Conservation (phyloP, 2,113 vertebrate species). For the Scolopax mira region DNA sequence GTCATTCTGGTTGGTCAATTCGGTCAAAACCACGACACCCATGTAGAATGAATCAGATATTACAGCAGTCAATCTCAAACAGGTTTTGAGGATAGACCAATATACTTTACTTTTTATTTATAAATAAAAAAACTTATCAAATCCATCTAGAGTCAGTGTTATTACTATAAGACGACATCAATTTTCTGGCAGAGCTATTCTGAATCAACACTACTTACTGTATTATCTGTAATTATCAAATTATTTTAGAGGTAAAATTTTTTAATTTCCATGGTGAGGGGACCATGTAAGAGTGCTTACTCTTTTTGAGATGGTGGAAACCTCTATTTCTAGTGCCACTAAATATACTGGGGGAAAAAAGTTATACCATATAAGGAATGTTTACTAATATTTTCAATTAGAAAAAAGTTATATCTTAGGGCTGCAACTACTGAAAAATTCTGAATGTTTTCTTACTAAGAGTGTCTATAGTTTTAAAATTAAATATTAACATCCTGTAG, state of each 20-base stretch:
- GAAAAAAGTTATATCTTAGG: background rate
- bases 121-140: background rate
- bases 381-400: background rate
- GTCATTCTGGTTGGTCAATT: too few relatives aligned
- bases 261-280: background rate
- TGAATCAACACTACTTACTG: constrained; percentile 57
- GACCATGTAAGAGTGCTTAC: background rate
- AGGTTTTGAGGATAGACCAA: background rate
- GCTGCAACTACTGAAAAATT: background rate
- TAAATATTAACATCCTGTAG: background rate
- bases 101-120: background rate
- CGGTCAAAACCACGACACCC: too few relatives aligned
- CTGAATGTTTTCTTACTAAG: background rate
- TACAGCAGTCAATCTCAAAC: background rate
- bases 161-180: background rate
- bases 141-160: background rate
- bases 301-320: background rate
- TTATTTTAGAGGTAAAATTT: background rate
- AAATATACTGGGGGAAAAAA: background rate
- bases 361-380: background rate
- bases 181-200: background rate
- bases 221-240: background rate
- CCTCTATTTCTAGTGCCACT: background rate
- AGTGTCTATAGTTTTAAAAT: background rate
- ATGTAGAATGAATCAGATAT: background rate